Evolutionary conservation across 1,140 invertebrate species (phyloP), one percentile per base, ranked within the genome.

Genomic region (Achroia grisella): DNA sequence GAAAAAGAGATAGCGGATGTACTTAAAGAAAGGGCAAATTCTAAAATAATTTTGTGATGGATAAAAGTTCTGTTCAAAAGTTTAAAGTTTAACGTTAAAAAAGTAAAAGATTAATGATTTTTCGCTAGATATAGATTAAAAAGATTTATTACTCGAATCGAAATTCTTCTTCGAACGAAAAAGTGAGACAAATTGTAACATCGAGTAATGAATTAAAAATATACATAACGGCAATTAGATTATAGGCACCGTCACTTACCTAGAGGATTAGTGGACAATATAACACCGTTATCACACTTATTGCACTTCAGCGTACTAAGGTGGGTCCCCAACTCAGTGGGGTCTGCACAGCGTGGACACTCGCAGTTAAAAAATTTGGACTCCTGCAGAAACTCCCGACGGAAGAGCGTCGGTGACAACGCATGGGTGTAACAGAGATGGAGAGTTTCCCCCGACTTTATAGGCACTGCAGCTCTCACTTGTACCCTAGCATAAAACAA

Each of bases 331-430:
- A 94, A 70, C 67, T 95, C 94, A 0, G 90, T 92, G 4, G 92
- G 90, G 73, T 95, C 93, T 0, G 87, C 80, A 63, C 94, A 96
- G 36, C 94, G 88, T 11, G 78, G 50, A 56, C 94, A 95, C 27
- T 86, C 87, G 63, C 94, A 95, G 4, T 88, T 86, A 67, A 96
- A 96, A 70, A 92, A 92, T 83, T 95, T 95, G 12, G 92, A 90
- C 62, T 92, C 88, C 10, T 88, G 82, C 0, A 96, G 81, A 65
- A 91, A 89, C 50, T 90, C 88, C 33, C 93, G 87, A 5, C 95
- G 86, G 10, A 91, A 73, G 9, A 91, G 60, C 0, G 95, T 95
- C 1, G 93, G 92, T 48, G 91, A 88, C n/a, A 95, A 65, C 0
- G 91, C 91, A 63, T 94, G 90, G 0, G 93, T 93, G 56, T 95